Conservation (phyloP, 2,113 vertebrate genomes). For the Oryzias melastigma region DNA sequence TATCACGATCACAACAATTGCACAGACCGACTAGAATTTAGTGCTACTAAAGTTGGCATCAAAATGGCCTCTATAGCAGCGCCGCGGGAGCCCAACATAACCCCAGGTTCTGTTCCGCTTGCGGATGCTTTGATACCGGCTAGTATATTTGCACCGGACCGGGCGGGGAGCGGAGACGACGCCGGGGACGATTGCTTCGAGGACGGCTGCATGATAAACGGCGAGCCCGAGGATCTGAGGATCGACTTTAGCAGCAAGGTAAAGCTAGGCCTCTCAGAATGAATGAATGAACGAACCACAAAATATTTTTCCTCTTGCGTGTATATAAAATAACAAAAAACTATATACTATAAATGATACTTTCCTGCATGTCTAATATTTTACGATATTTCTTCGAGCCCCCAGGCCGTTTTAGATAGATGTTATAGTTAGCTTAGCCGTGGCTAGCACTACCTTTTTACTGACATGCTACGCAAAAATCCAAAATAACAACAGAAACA, state of each 20-base stretch:
- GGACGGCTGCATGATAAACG: constrained; percentile 78
- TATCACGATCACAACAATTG: constrained; percentile 30
- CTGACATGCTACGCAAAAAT: neutral
- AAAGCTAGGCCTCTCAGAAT: constrained; percentile 75
- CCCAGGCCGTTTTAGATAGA: neutral
- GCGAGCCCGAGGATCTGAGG: constrained; percentile 80
- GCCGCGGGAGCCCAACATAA: constrained; percentile 59
- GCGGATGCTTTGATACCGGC: constrained; percentile 84
- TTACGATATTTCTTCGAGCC: too few species aligned
- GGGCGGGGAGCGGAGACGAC: constrained; percentile 79
- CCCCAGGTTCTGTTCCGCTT: constrained; percentile 61
- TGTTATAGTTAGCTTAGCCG: constrained; percentile 10
- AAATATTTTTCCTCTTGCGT: too few species aligned
- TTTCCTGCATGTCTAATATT: too few species aligned
- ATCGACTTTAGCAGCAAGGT: constrained; percentile 94
- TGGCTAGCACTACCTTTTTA: constrained; percentile 28
- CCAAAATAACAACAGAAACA: too few species aligned
- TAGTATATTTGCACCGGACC: constrained; percentile 89
- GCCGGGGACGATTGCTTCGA: constrained; percentile 69
- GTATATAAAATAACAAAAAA: too few species aligned
- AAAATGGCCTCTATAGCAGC: constrained; percentile 76
- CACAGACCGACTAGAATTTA: constrained; percentile 9
- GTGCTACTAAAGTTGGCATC: constrained; percentile 15
- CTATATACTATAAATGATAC: too few species aligned
- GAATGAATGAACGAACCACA: constrained; percentile 43